Evolutionary conservation across 2,797 vertebrate species (phyloP).

Genomic region (Martes flavigula): DNA sequence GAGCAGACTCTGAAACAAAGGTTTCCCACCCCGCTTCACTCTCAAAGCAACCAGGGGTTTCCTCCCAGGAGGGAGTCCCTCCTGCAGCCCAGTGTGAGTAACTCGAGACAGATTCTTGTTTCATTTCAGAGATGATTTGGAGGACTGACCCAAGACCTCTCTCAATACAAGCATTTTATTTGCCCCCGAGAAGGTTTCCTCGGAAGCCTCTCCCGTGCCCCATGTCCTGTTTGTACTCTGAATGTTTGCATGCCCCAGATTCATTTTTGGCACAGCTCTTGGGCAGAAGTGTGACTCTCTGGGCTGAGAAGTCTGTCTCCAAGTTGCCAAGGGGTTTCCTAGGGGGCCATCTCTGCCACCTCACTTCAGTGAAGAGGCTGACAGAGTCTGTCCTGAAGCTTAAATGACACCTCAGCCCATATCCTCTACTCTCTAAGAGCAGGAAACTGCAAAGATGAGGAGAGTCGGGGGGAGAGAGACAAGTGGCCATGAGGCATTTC

Average conservation of each 20-base stretch:
- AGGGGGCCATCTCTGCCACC: background rate
- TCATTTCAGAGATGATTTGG: background rate
- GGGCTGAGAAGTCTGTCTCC: background rate
- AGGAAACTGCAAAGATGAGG: background rate
- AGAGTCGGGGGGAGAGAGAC: background rate
- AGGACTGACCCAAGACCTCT: background rate
- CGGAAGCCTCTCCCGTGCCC: background rate
- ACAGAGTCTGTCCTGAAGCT: background rate
- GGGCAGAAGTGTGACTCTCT: background rate
- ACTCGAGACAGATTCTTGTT: background rate
- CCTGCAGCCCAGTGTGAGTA: background rate
- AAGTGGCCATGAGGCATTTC: background rate
- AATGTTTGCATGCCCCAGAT: background rate
- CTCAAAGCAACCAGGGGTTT: background rate
- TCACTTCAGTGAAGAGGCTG: background rate
- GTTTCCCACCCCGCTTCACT: background rate
- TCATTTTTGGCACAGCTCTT: background rate
- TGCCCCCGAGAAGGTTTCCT: constrained; percentile 21
- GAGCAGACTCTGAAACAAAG: background rate
- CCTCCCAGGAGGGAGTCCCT: background rate
- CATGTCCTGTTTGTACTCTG: constrained; percentile 24
- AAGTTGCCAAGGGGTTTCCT: background rate
- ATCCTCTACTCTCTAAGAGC: background rate
- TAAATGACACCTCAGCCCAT: rapidly evolving
- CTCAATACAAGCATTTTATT: constrained; percentile 51